These are phyloP conservation scores for Psittacara wagleri DNA, from an alignment of 2,113 vertebrate species.

Conservation along the genomic window DNA sequence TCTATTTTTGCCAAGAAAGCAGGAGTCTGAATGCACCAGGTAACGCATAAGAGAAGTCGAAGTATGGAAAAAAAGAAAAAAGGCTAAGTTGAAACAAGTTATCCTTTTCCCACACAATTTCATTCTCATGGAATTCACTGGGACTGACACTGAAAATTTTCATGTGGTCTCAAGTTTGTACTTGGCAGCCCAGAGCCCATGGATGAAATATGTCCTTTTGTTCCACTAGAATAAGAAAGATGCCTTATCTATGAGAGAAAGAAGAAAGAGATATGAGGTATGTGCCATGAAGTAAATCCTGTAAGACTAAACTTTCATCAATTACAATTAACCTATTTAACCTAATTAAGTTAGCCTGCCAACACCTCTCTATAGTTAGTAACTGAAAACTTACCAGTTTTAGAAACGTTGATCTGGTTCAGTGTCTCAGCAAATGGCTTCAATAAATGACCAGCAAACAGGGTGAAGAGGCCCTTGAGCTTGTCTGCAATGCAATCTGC, in stretches of 20 bases:
- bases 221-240: background rate
- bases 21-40: background rate
- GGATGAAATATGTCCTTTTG: background rate
- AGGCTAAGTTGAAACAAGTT: background rate
- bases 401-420: conserved; percentile 76
- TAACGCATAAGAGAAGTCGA: background rate
- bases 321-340: background rate
- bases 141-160: background rate
- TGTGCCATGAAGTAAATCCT: background rate
- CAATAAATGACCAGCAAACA: conserved; percentile 93
- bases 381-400: conserved; percentile 76
- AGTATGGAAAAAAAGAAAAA: background rate
- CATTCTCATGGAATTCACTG: background rate
- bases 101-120: background rate
- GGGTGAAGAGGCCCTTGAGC: conserved; percentile 90
- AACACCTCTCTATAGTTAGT: background rate
- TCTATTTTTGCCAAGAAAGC: background rate
- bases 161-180: background rate
- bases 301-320: background rate
- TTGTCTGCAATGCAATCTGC: conserved; percentile 82
- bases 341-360: background rate
- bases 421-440: conserved; percentile 87
- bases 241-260: background rate
- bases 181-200: background rate
- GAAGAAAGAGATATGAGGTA: background rate